Base-by-base conservation (phyloP, 92 coral and sea anemone species). In the Heliopora coerulea region DNA sequence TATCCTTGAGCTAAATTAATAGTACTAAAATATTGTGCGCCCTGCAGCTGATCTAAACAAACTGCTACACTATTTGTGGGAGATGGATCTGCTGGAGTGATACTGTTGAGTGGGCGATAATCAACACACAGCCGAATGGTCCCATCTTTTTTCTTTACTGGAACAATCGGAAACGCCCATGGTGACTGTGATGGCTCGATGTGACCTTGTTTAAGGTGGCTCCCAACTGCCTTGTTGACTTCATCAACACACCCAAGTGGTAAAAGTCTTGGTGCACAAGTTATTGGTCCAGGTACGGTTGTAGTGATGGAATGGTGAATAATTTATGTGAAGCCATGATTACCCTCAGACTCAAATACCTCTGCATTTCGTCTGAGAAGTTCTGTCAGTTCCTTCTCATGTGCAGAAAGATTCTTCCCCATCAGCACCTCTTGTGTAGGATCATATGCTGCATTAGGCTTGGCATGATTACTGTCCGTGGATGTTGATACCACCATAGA, bases 171-270 rank as follows among this genome's bases (percentile, higher is more conserved):
- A 31, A 78, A 78, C 49, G 82, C 76, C 65, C 66, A 78, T 20
- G 70, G 79, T 27, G 68, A 69, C 21, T 68, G 60, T 25, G 79
- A 59, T 40, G 78, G 83, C 59, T 79, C 83, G 14, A 79, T 79
- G 42, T 79, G 68, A 23, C 79, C 79, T 44, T 79, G 78, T 23
- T 44, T 34, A 59, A 28, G 59, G 49, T 21, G 54, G 68, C 34
- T 50, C 73, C 74, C 17, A 72, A 29, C n/a, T 80, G 67, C 74
- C 30, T 73, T 80, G 79, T 80, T 80, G 0, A 80, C 80, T 33
- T 80, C 84, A 28, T 79, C 78, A 32, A 80, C 65, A 61, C 80
- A 72, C 31, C 84, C 79, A 11, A 80, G 48, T 9, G 84, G 84
- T 13, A 80, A 49, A 56, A 67, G 74, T 11, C 85, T 62, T 44